Conservation (phyloP, 2,797 vertebrate species). For the Labroides dimidiatus region DNA sequence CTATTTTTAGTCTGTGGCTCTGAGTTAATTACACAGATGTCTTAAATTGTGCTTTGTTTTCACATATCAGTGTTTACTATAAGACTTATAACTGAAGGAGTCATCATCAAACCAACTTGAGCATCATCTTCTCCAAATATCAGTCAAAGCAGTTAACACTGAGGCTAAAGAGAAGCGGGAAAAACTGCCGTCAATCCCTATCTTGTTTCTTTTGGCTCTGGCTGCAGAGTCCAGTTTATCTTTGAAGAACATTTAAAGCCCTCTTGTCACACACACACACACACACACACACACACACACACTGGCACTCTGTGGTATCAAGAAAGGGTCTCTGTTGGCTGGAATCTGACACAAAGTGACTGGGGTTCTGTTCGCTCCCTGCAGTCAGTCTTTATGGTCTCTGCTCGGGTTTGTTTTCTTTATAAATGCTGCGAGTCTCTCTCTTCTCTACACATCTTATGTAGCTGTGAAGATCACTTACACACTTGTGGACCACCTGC, state of each 20-base stretch:
- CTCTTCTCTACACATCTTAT: constrained; percentile 3
- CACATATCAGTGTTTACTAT: neutral
- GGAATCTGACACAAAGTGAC: constrained; percentile 44
- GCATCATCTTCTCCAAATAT: neutral
- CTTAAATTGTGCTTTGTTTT: neutral
- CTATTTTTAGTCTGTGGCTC: no score
- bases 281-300: constrained; percentile 16
- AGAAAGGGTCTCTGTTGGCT: constrained; percentile 46
- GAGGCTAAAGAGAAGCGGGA: constrained; percentile 16
- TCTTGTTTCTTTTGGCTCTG: constrained; percentile 55
- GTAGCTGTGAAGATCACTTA: neutral
- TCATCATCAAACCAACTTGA: constrained; percentile 2
- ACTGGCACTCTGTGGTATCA: constrained; percentile 37
- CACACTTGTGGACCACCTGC: constrained; percentile 8
- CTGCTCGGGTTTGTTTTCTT: constrained; percentile 18
- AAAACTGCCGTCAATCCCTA: constrained; percentile 46
- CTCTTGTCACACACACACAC: constrained; percentile 36
- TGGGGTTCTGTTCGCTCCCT: constrained; percentile 40
- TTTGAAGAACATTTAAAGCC: constrained; percentile 58
- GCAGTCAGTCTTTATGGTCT: constrained; percentile 27
- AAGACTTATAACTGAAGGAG: neutral
- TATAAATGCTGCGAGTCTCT: constrained; percentile 14
- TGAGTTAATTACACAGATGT: neutral
- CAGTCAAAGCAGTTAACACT: constrained; percentile 12
- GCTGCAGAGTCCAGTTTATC: constrained; percentile 57